Evolutionary conservation across 2,888 invertebrate species (phyloP), one percentile per base, ranked within the genome.

Genomic region (Apamea anceps): DNA sequence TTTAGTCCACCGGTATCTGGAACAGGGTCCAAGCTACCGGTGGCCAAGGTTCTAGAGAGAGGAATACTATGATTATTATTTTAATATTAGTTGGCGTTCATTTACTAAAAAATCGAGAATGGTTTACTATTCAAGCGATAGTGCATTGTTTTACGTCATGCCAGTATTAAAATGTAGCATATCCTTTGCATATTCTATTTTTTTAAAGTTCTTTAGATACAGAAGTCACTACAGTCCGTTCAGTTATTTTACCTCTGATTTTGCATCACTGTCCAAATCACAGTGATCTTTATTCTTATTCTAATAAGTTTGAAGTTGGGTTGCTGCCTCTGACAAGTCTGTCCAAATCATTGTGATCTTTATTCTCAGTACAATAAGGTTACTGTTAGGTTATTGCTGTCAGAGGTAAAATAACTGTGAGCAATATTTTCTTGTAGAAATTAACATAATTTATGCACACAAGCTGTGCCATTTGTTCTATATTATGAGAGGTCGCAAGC

Each of bases 381-480:
- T 25, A 12, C 25, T 13, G 3, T 48, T 48, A 48, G 15, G 3
- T 48, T 48, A 0, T 12, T 57, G 25, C 12, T 57, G 57, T 57
- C 57, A 12, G 57, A n/a, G 57, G 57, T 57, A 57, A 57, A 57
- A 57, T n/a, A n/a, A 57, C 12, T n/a, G 4, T 57, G 57, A 8
- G 8, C 18, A 7, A 45, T 66, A 66, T 42, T 54, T 54, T 76
- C n/a, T 32, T 37, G 57, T n/a, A 42, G 15, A 71, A 73, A 68
- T 71, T 72, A 73, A 73, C 65, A 76, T 76, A 80, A 76, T 72
- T 32, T 85, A 75, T 79, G 68, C 54, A 10, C 68, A 83, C 13
- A 51, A 71, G 62, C n/a, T 18, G 28, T 70, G 60, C 13, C 21
- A 77, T 70, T 67, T 72, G 73, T 87, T 81, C 28, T 62, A 68